Conservation (phyloP, 1,140 invertebrate species). For the Thaumatotibia leucotreta region DNA sequence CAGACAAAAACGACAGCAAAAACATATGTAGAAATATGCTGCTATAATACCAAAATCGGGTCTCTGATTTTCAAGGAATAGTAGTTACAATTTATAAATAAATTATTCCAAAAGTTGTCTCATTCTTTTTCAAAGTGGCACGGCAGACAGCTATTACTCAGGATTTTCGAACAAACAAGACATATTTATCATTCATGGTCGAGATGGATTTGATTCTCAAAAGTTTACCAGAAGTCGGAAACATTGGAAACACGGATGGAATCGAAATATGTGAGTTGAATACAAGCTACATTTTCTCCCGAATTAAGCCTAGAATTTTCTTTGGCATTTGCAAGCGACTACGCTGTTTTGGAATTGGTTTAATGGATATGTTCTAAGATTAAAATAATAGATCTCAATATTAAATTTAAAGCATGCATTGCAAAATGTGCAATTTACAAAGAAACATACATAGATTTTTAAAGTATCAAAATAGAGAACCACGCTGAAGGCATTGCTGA, state of each 20-base stretch:
- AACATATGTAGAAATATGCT: too few species aligned
- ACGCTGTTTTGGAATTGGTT: not conserved
- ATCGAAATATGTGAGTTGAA: slow-evolving; percentile 1
- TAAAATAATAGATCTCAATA: slow-evolving; percentile 1
- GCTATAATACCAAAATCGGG: too few species aligned
- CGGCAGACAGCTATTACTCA: not conserved
- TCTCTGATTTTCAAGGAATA: too few species aligned
- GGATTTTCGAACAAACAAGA: slow-evolving; percentile 6
- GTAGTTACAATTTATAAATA: too few species aligned
- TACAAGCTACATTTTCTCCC: not conserved
- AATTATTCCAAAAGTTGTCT: too few species aligned
- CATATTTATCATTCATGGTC: slow-evolving; percentile 10
- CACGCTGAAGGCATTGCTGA: slow-evolving; percentile 47
- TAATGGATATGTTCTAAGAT: not conserved
- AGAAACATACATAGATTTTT: not conserved
- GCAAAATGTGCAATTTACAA: slow-evolving; percentile 7
- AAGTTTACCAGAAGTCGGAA: not conserved
- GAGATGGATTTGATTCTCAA: not conserved
- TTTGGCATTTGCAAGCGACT: slow-evolving; percentile 21
- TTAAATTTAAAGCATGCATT: not conserved
- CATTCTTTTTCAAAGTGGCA: not conserved
- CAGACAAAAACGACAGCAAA: too few species aligned
- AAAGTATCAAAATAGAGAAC: slow-evolving; percentile 11
- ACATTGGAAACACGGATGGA: not conserved
- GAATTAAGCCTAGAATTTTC: slow-evolving; percentile 24